Evolutionary conservation across 2,888 invertebrate species (phyloP), one percentile per base, ranked within the genome.

Genomic region (Lordiphosa andalusiaca): DNA sequence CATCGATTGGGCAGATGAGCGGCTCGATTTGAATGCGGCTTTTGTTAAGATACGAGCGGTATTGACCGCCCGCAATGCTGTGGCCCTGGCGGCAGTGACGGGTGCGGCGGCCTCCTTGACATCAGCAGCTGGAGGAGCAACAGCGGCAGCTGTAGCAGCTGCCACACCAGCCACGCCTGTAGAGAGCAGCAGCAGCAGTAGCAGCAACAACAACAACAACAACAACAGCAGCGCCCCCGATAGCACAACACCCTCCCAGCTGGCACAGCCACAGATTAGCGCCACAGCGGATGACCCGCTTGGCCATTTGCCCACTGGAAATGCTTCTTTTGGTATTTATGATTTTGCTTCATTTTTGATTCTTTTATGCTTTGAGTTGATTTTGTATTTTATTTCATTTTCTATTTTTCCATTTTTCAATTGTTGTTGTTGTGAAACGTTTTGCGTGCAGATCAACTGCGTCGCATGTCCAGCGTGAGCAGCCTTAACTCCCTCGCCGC

Each of bases 391-490:
- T 51, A 59, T 55, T 19, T 21, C 33, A n/a, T n/a, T n/a, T n/a
- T n/a, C n/a, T n/a, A n/a, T n/a, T 47, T 35, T 40, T 38, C 47
- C 10, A 7, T 7, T 25, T 23, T 25, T 7, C 7, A 25, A 7
- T 25, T 25, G 25, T 16, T 16, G 2, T 25, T 25, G 25, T 25
- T 54, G 41, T 44, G 52, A 30, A 35, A 10, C 21, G 25, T 40
- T 42, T 42, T 35, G 35, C 19, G 9, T 37, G 41, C 66, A 85
- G 86, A 86, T 48, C 81, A 86, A 69, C 87, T 91, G 90, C 90
- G 91, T 90, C 82, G 90, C 90, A 76, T 86, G 76, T 86, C 87
- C 67, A 75, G 81, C 57, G 63, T 65, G 57, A 75, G 53, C 76
- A 80, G 74, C 58, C 61, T 76, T 25, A 71, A 71, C 69, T 59